Base-by-base conservation (phyloP, 2,797 vertebrate genomes). In the Urosaurus nigricauda region DNA sequence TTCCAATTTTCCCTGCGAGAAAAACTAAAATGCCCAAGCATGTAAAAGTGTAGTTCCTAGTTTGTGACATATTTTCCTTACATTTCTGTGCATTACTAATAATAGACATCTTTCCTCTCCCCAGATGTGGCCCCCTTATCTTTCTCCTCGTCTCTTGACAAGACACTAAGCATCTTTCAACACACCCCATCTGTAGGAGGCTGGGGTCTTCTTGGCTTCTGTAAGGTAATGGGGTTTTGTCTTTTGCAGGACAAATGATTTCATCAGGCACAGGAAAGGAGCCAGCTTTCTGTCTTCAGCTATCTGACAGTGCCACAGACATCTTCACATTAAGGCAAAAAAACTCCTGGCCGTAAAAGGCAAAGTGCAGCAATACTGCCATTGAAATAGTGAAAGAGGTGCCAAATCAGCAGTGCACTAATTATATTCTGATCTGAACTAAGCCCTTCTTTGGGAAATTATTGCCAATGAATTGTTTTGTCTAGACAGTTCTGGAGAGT, bases 231-330 rank as follows among this genome's bases (percentile, higher is more conserved):
- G 53, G 21, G 8, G 60, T 88, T 63, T 91, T 85, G 51, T 78
- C 87, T 79, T 78, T 60, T 82, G 60, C 63, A 71, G 79, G 83
- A 84, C 79, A 68, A 68, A 84, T 58, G 56, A 88, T 90, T 88
- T 80, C 86, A 85, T 85, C 77, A 56, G 35, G 78, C 58, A 17
- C n/a, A 13, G 24, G 80, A 47, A 1, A 87, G 70, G 84, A 86
- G 79, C 60, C 79, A 83, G 84, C 37, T 70, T 89, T 89, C 84
- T 83, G 88, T 83, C 88, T 56, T 68, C 60, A 19, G 19, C 58
- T 84, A 17, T 26, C 73, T 79, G 83, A 88, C 68, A 43, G 17
- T 51, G 26, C 40, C 53, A 83, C 21, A 43, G 58, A 77, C 16
- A 3, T 68, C 86, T 88, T 88, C 83, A 53, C 35, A 43, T 77